Evolutionary conservation across 1,140 invertebrate genomes (phyloP), one percentile per base, ranked within the genome.

Genomic region (Bactericera cockerelli): DNA sequence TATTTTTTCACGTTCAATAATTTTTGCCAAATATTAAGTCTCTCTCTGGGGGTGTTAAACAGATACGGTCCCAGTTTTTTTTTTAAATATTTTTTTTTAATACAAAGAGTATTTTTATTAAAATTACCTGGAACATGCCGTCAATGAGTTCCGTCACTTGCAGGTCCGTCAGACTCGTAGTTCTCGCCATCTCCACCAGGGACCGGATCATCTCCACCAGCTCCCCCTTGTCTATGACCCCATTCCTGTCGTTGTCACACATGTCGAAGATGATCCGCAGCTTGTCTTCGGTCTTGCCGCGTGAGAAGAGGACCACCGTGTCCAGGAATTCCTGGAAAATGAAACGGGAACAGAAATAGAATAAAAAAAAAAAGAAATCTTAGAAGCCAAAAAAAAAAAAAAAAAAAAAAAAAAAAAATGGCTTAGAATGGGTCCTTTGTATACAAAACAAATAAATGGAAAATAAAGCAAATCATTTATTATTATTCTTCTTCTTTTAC

Each of bases 181-280:
- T 95, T 67, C 93, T 80, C 0, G 93, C 93, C 62, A 98, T 96
- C 71, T 97, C 93, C 0, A 97, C 88, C 4, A 98, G 70, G 0
- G 93, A 98, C 22, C 93, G 75, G 61, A 92, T 72, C 87, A 98
- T 96, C 69, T 95, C 91, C 6, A 87, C 90, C 2, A 98, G 75
- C 69, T 98, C 94, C 4, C 81, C 83, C 68, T 95, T 95, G 67
- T 97, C 90, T 59, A 98, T 95, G 0, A 93, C 87, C 0, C 93
- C 94, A 66, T 93, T 94, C 2, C 89, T 79, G 69, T 98, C 92
- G 64, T 93, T 89, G 69, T 98, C 95, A 69, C 95, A 99, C 96
- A 99, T 98, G 67, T 97, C 90, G 68, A 98, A 99, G 59, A 99
- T 90, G 25, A 98, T 93, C 14, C 94, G 78, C 13, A 98, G 72